phyloP scores from a whole-genome alignment of 2,888 invertebrate genomes.

The Napeogenes sylphis region DNA sequence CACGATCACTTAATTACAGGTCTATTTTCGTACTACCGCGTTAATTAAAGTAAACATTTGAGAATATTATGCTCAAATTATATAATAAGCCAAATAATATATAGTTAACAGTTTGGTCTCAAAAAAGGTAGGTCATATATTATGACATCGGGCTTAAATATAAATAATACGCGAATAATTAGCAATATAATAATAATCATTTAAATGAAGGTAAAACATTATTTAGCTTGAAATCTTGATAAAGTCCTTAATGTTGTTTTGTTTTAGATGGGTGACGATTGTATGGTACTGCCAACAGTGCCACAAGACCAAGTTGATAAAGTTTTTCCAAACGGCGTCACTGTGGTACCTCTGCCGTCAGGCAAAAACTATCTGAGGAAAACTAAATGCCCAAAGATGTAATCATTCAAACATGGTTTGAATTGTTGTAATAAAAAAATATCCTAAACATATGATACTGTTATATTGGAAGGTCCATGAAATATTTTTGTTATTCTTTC shows the following conservation, averaged over 20 bases:
- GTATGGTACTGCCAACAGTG: constrained; percentile 93
- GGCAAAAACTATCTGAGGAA: constrained; percentile 89
- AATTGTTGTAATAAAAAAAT: background rate
- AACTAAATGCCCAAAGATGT: constrained; percentile 78
- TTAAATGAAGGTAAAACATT: no score
- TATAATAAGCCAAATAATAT: no score
- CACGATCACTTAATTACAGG: no score
- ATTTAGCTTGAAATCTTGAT: no score
- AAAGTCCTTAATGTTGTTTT: background rate
- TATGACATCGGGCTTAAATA: no score
- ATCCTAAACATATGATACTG: constrained; percentile 10
- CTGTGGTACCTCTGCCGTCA: constrained; percentile 86
- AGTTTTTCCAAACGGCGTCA: constrained; percentile 85
- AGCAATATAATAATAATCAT: no score
- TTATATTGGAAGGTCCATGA: background rate
- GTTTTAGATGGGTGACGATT: constrained; percentile 84
- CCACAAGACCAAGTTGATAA: constrained; percentile 81
- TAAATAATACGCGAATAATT: no score
- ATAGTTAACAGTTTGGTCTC: no score
- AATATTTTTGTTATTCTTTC: constrained; percentile 8
- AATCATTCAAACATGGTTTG: constrained; percentile 17
- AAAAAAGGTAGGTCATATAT: no score
- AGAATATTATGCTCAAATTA: no score
- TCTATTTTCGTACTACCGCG: no score
- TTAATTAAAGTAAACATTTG: no score